Evolutionary conservation across 1,140 invertebrate species (phyloP).

Genomic region (Lordiphosa clarofinis): DNA sequence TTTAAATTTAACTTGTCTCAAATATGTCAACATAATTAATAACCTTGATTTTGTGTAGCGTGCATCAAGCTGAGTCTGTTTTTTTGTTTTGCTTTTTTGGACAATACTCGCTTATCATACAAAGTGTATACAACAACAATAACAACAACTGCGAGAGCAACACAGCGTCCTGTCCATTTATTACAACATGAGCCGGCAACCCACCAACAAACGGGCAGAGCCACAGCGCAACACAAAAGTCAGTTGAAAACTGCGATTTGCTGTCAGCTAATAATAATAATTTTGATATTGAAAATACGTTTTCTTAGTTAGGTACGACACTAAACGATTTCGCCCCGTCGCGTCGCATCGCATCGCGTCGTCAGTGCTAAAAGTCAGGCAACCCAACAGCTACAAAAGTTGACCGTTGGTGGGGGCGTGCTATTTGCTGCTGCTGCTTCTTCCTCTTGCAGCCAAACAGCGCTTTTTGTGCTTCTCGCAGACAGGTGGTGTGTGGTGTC

Average conservation of each 20-base stretch:
- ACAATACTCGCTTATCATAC: slow-evolving; percentile 56
- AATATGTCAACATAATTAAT: neutral
- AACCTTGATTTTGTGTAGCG: slow-evolving; percentile 5
- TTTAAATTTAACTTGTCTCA: too few relatives aligned
- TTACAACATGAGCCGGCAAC: slow-evolving; percentile 71
- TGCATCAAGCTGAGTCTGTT: neutral
- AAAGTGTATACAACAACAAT: slow-evolving; percentile 55
- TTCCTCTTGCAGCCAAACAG: slow-evolving; percentile 21
- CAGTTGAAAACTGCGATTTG: slow-evolving; percentile 75
- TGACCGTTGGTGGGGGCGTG: slow-evolving; percentile 75
- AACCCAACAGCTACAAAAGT: slow-evolving; percentile 48
- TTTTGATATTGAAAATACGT: slow-evolving; percentile 78
- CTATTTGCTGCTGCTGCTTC: slow-evolving; percentile 60
- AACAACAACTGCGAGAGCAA: neutral
- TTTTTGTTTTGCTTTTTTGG: slow-evolving; percentile 26
- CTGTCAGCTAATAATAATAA: slow-evolving; percentile 79
- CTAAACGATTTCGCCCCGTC: slow-evolving; percentile 77
- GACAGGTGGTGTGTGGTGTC: slow-evolving; percentile 76
- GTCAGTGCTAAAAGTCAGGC: slow-evolving; percentile 72
- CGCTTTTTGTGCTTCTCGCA: slow-evolving; percentile 32
- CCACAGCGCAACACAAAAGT: slow-evolving; percentile 37
- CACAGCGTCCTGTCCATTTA: slow-evolving; percentile 56
- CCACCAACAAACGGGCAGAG: slow-evolving; percentile 26
- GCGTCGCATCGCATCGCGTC: slow-evolving; percentile 26
- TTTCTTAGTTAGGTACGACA: slow-evolving; percentile 77